Evolutionary conservation across 1,140 invertebrate genomes (phyloP), one percentile per base, ranked within the genome.

Genomic region (Listronotus bonariensis): DNA sequence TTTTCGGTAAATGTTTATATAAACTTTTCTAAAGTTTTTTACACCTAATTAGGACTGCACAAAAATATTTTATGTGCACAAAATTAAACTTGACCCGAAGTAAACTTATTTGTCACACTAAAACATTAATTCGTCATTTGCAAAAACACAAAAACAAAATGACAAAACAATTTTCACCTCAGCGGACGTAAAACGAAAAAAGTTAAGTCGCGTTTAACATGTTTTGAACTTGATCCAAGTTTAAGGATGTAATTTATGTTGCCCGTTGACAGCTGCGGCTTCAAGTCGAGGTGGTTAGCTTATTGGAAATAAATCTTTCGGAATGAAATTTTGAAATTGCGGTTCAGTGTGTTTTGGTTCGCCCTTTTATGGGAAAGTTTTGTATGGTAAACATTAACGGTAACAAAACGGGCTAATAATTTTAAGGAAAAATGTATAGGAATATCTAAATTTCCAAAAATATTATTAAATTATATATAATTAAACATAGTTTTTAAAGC

Each of bases 251-350:
- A 53, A 36, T 17, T 53, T 53, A 40, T 53, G n/a, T 38, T 32
- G 14, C 3, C 34, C 34, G 32, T 36, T 32, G 51, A 38, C 48
- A 20, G 48, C 11, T 51, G 48, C 48, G 48, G 48, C 20, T 20
- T 15, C 48, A 31, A 38, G 11, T 53, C 11, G 34, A 10, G 34
- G 34, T 36, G 8, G 8, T 38, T 31, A 20, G 34, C 31, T 53
- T 53, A 53, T 40, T 53, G 51, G 51, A 53, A 53, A 53, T 53
- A 53, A 53, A 53, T 53, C 51, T 53, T 53, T 15, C n/a, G 32
- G 51, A 26, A 53, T 53, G 34, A 53, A 36, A 20, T 40, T 32
- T 31, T 32, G 51, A 53, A 53, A 15, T 15, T 40, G 51, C 15
- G 31, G 32, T 53, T 32, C 14, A 12, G 20, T 18, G 4, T 38